Evolutionary conservation across 1,140 invertebrate genomes (phyloP), one percentile per base, ranked within the genome.

Genomic region (Anagrus nilaparvatae): DNA sequence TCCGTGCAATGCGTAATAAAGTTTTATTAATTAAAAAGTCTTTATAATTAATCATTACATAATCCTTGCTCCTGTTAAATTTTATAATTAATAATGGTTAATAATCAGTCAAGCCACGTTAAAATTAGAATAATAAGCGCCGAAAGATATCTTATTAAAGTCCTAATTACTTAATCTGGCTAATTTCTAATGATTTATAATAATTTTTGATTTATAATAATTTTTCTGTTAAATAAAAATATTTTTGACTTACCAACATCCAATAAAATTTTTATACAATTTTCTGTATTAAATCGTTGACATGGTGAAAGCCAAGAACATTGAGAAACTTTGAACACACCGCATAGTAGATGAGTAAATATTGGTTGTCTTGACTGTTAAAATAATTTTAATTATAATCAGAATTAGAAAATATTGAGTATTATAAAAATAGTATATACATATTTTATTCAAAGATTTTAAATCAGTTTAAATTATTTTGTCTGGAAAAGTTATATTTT

Each of bases 241-340:
- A n/a, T n/a, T n/a, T 21, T 30, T 3, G 40, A 57, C 76, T 73
- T 60, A 90, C 87, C 87, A 53, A 94, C 89, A 69, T 96, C 89
- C 20, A 87, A 87, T 18, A 97, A 70, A 1, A 88, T 94, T 53
- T 87, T 77, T 42, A 97, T 92, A 63, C 93, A 97, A 64, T 88
- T 95, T 69, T 97, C 92, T 10, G 95, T 88, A 63, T 85, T 90
- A 58, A 87, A 89, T 50, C 82, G 79, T 71, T 96, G 90, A 9
- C 81, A 78, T 32, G 88, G 75, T 42, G 76, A 81, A 23, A 95
- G 71, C 90, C 89, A 96, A 44, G 76, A 71, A 64, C 88, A 93
- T 54, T 93, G 88, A 43, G 89, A 91, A 7, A 97, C 79, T 54
- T 86, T 77, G 68, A 91, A 94, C 35, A 87, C 86, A 16, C 86